Percentiles rank a stretch among this genome's conserved stretches.
Conservation (phyloP, 2,113 vertebrate genomes). For the Periophthalmodon schlosseri region DNA sequence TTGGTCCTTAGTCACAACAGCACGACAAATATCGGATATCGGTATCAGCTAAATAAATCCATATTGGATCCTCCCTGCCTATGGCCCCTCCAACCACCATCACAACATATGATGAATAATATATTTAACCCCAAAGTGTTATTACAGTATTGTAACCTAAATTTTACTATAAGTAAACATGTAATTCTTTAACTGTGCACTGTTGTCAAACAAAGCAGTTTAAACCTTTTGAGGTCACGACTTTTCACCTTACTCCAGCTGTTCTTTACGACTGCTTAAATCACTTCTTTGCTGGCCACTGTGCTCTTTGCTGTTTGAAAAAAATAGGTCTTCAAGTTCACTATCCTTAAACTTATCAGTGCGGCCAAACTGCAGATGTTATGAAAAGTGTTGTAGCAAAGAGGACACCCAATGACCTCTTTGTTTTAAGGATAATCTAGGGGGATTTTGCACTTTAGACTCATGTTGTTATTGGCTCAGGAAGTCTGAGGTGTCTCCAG, state of each 20-base stretch:
- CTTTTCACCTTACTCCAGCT: neutral
- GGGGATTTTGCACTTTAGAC: neutral
- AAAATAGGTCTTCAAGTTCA: neutral
- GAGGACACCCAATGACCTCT: neutral
- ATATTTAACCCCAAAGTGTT: no score
- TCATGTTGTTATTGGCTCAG: slow-evolving; percentile 2
- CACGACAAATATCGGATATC: no score
- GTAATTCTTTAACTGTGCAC: neutral
- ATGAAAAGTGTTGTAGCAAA: neutral
- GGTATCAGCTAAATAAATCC: no score
- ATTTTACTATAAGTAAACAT: no score
- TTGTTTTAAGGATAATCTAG: slow-evolving; percentile 2
- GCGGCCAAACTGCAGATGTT: neutral
- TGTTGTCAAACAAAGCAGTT: neutral
- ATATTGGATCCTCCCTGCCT: no score
- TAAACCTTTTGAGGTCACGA: neutral
- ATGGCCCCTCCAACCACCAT: no score
- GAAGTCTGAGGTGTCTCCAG: neutral
- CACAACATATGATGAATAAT: no score
- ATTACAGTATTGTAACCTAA: no score
- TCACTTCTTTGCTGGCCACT: neutral
- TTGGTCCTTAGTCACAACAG: no score
- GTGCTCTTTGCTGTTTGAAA: neutral
- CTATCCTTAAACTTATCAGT: neutral
- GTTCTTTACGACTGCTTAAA: neutral